Evolutionary conservation across 2,797 vertebrate genomes (phyloP).

Genomic region (Selene dorsalis): DNA sequence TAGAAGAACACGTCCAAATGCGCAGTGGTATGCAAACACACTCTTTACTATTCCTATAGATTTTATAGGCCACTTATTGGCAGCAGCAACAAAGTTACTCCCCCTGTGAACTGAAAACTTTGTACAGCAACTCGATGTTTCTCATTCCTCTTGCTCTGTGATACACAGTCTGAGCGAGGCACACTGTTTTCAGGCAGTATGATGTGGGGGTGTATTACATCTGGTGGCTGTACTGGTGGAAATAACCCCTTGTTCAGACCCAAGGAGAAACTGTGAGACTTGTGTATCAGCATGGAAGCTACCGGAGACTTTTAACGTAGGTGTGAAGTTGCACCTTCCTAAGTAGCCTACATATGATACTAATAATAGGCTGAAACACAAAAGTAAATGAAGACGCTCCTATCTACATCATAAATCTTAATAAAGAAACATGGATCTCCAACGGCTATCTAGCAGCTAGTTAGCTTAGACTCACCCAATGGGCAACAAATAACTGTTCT

Average conservation of each 20-base stretch:
- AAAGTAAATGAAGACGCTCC: neutral
- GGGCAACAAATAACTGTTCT: no score
- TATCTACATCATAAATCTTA: no score
- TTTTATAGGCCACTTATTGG: constrained; percentile 6
- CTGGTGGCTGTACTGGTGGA: constrained; percentile 35
- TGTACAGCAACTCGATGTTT: neutral
- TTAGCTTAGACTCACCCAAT: neutral
- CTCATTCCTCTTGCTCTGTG: constrained; percentile 12
- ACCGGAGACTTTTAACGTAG: constrained; percentile 5
- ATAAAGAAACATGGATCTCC: neutral
- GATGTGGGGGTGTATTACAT: constrained; percentile 59
- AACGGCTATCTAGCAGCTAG: neutral
- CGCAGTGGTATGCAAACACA: constrained; percentile 24
- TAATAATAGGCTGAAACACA: neutral
- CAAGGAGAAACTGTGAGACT: constrained; percentile 27
- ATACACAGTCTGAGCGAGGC: constrained; percentile 14
- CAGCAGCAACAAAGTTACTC: neutral
- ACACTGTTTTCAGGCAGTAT: constrained; percentile 44
- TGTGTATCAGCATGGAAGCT: neutral
- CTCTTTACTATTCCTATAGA: neutral
- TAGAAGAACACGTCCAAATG: constrained; percentile 34
- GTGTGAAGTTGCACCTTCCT: constrained; percentile 11
- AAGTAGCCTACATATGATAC: neutral
- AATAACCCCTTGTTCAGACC: constrained; percentile 17
- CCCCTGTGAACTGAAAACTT: constrained; percentile 1